phyloP scores from a whole-genome alignment of 2,797 vertebrate species.

The Leptodactylus fallax region DNA sequence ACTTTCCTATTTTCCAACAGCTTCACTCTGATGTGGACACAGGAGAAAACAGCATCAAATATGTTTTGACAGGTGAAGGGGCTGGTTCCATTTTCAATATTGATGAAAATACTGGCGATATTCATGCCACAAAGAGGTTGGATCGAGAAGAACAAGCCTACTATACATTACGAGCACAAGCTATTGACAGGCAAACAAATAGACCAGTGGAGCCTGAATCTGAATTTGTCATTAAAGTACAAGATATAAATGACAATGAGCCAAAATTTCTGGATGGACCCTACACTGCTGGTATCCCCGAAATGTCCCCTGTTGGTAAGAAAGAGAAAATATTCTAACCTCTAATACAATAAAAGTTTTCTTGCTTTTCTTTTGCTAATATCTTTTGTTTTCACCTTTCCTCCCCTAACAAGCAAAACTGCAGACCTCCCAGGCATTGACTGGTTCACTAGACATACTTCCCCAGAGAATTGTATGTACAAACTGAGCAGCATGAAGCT shows the following conservation, averaged over 20 bases:
- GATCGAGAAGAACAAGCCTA: constrained; percentile 95
- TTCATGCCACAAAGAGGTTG: constrained; percentile 94
- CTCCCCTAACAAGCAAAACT: not conserved
- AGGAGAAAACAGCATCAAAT: constrained; percentile 95
- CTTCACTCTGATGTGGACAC: constrained; percentile 97
- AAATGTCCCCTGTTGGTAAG: constrained; percentile 97
- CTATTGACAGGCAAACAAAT: constrained; percentile 87
- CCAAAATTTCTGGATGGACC: constrained; percentile 96
- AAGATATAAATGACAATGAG: constrained; percentile 98
- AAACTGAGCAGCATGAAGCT: not conserved
- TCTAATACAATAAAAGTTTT: not conserved
- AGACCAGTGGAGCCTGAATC: constrained; percentile 90
- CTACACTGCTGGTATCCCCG: constrained; percentile 90
- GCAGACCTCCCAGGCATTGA: not conserved
- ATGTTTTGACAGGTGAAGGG: constrained; percentile 92
- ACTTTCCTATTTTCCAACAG: constrained; percentile 82
- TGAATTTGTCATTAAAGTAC: constrained; percentile 95
- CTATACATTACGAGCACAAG: constrained; percentile 92
- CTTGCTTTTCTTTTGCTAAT: not conserved
- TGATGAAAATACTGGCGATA: constrained; percentile 96
- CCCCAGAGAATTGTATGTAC: not conserved
- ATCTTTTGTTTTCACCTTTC: not conserved
- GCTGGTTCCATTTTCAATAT: constrained; percentile 97
- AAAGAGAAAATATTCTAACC: constrained; percentile 43
- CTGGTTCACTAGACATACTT: not conserved